phyloP scores from a whole-genome alignment of 2,888 invertebrate genomes.

The Ctena decussata region DNA sequence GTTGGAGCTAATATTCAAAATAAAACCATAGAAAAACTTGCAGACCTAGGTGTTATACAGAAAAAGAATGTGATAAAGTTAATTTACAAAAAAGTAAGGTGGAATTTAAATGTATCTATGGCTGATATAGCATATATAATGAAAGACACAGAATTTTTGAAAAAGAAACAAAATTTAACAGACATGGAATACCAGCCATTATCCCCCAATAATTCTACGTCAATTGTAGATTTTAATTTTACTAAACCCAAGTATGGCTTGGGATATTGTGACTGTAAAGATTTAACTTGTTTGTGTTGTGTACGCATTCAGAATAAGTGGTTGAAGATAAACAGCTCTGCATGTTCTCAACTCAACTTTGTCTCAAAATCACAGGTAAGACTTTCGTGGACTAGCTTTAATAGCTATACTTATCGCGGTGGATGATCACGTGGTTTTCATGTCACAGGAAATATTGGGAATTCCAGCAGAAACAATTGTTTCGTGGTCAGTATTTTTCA shows the following conservation, averaged over 20 bases:
- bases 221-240: constrained; percentile 31
- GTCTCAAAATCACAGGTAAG: constrained; percentile 81
- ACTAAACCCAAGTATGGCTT: constrained; percentile 57
- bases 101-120: constrained; percentile 76
- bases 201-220: constrained; percentile 39
- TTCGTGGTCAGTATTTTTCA: too few relatives aligned
- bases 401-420: too few relatives aligned
- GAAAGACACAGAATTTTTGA: constrained; percentile 80
- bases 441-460: too few relatives aligned
- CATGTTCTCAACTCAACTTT: constrained; percentile 80
- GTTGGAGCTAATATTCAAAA: constrained; percentile 77
- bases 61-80: constrained; percentile 68
- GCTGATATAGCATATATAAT: constrained; percentile 80
- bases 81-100: constrained; percentile 70
- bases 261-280: constrained; percentile 80
- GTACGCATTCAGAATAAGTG: constrained; percentile 73
- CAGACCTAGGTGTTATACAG: constrained; percentile 76
- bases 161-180: constrained; percentile 72
- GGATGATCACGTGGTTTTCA: too few relatives aligned
- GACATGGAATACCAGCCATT: constrained; percentile 65
- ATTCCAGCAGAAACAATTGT: too few relatives aligned
- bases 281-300: constrained; percentile 80
- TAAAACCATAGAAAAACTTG: constrained; percentile 79
- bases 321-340: constrained; percentile 76
- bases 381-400: background rate